A percentile compares a stretch with the other conserved stretches of the same genome.
phyloP scores from a whole-genome alignment of 2,113 vertebrate species.

The Psettodes erumei region DNA sequence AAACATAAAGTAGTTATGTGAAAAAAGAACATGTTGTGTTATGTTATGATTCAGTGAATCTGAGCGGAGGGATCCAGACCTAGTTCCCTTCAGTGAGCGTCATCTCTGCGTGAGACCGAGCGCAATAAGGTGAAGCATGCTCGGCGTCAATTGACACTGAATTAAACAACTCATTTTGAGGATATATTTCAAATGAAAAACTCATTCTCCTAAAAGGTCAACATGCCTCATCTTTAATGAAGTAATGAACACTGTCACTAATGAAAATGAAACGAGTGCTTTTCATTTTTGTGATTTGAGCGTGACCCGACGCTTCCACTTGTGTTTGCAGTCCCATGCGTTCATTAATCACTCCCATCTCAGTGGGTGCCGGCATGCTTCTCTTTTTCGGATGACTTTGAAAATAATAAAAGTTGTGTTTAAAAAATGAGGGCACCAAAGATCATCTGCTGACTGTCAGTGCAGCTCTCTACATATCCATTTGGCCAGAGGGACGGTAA shows the following conservation, averaged over 20 bases:
- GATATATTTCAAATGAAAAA: constrained; percentile 59
- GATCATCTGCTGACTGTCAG: constrained; percentile 27
- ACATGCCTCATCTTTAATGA: constrained; percentile 22
- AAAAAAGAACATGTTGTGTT: no score
- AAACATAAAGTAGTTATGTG: background rate
- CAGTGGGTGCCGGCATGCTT: background rate
- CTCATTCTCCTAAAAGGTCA: constrained; percentile 36
- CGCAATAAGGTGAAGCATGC: constrained; percentile 24
- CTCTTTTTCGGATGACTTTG: background rate
- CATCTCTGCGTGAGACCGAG: constrained; percentile 19
- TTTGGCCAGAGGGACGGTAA: constrained; percentile 39
- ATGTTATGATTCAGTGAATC: constrained; percentile 1
- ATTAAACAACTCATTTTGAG: constrained; percentile 35
- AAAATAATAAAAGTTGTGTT: background rate
- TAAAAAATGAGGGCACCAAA: background rate
- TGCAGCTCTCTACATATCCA: constrained; percentile 59
- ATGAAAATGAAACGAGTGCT: constrained; percentile 32
- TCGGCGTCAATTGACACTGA: constrained; percentile 22
- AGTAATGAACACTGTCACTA: constrained; percentile 20
- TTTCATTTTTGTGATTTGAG: constrained; percentile 11
- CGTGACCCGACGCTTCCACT: constrained; percentile 13
- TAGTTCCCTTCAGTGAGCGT: constrained; percentile 33
- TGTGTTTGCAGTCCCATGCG: background rate
- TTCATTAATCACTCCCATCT: background rate
- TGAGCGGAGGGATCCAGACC: constrained; percentile 1